phyloP scores from a whole-genome alignment of 1,140 invertebrate genomes.

The Scaptomyza hsui region DNA sequence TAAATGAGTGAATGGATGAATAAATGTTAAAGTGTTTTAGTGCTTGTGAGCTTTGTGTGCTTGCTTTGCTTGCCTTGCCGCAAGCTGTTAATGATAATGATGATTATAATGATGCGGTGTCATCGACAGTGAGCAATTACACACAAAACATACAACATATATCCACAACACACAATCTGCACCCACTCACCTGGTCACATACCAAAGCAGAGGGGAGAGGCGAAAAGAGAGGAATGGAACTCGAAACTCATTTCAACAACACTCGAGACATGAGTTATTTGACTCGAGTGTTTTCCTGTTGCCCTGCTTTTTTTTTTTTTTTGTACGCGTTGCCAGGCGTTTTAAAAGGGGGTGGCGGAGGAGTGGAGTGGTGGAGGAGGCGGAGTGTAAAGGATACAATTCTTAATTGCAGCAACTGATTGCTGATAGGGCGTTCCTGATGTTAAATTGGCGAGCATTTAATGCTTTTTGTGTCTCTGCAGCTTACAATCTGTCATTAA shows the following conservation, averaged over 20 bases:
- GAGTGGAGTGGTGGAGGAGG: background rate
- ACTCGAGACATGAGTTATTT: constrained; percentile 66
- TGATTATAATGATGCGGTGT: constrained; percentile 31
- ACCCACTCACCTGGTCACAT: constrained; percentile 29
- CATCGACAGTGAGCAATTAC: constrained; percentile 15
- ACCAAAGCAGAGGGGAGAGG: no score
- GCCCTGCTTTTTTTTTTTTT: constrained; percentile 4
- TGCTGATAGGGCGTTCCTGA: constrained; percentile 19
- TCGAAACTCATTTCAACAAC: constrained; percentile 60
- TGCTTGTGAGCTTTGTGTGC: constrained; percentile 3
- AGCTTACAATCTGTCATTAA: constrained; percentile 16
- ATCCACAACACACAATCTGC: background rate
- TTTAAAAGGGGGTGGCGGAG: no score
- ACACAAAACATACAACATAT: no score
- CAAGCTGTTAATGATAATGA: constrained; percentile 25
- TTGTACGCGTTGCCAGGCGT: background rate
- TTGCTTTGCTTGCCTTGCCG: no score
- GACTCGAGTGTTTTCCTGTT: constrained; percentile 45
- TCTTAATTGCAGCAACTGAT: constrained; percentile 34
- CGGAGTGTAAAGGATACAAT: background rate
- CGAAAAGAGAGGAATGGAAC: constrained; percentile 24
- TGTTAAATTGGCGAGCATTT: constrained; percentile 35
- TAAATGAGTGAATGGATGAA: constrained; percentile 13
- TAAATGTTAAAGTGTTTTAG: constrained; percentile 9
- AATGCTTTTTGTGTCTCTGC: constrained; percentile 33